Evolutionary conservation across 2,888 invertebrate genomes (phyloP).

Genomic region (Orchesella flavescens): DNA sequence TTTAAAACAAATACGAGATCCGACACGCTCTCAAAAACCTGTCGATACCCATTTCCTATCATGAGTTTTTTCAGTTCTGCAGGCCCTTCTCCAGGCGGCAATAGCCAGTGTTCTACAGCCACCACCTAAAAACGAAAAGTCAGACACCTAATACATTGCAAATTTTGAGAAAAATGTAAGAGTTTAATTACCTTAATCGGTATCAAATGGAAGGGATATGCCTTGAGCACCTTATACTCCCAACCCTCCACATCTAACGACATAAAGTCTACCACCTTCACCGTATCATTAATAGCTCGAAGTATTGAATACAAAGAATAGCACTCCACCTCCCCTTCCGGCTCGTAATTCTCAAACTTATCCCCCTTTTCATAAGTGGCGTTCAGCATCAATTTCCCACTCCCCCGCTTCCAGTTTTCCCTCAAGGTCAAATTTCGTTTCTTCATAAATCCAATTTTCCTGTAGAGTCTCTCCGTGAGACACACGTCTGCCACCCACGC

Average conservation of each 20-base stretch:
- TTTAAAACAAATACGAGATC: too few species aligned
- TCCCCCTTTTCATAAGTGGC: neutral
- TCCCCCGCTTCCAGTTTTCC: neutral
- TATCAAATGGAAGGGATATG: conserved; percentile 35
- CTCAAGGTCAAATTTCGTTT: neutral
- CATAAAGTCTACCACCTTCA: conserved; percentile 28
- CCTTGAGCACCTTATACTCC: conserved; percentile 13
- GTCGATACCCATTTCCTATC: neutral
- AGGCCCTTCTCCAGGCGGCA: neutral
- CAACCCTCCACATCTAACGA: conserved; percentile 34
- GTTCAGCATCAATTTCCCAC: neutral
- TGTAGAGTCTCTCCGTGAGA: neutral
- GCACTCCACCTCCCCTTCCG: conserved; percentile 18
- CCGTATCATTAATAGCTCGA: neutral
- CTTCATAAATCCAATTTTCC: too few species aligned
- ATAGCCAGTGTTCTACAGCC: neutral
- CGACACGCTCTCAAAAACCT: too few species aligned
- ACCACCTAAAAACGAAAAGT: neutral
- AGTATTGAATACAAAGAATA: conserved; percentile 23
- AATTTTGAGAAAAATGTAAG: neutral
- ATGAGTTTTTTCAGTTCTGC: neutral
- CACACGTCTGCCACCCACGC: conserved; percentile 27
- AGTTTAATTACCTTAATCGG: conserved; percentile 10
- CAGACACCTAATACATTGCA: neutral
- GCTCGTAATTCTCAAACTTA: neutral